Percentiles rank a stretch among this genome's conserved stretches.
Conservation (phyloP, 2,797 vertebrate species). For the Sebastes cheni region DNA sequence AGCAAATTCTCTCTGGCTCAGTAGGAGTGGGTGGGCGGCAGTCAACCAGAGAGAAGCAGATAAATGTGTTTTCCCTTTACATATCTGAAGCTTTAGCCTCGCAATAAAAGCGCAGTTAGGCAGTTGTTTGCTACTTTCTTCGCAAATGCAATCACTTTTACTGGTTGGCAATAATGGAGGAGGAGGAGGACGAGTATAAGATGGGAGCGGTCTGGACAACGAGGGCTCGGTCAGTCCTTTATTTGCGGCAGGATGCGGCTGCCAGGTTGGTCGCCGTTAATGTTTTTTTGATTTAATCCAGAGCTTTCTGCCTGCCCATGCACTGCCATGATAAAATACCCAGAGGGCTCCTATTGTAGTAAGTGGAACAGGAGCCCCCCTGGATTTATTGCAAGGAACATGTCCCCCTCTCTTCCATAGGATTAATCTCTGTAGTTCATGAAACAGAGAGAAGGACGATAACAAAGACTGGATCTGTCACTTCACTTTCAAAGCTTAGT, state of each 20-base stretch:
- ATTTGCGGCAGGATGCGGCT: conserved; percentile 55
- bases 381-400: conserved; percentile 44
- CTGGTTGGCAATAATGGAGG: conserved; percentile 13
- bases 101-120: conserved; percentile 26
- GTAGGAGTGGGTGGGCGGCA: conserved; percentile 27
- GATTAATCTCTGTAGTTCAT: conserved; percentile 50
- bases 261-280: conserved; percentile 63
- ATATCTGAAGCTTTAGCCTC: conserved; percentile 32
- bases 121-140: conserved; percentile 27
- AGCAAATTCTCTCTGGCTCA: conserved; percentile 37
- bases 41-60: conserved; percentile 37
- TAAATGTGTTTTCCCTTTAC: conserved; percentile 45
- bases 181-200: not conserved
- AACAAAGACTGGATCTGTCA: conserved; percentile 19
- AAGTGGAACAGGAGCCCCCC: conserved; percentile 50
- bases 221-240: conserved; percentile 33
- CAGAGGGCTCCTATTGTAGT: conserved; percentile 36
- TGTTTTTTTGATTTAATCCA: conserved; percentile 73
- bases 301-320: conserved; percentile 46
- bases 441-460: conserved; percentile 30
- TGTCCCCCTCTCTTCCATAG: conserved; percentile 22
- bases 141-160: conserved; percentile 28
- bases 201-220: conserved; percentile 1
- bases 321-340: conserved; percentile 52
- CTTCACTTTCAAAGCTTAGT: conserved; percentile 23